Percentiles rank a stretch among this genome's conserved stretches.
Conservation (phyloP, 2,113 vertebrate genomes). For the Lamprotornis superbus region DNA sequence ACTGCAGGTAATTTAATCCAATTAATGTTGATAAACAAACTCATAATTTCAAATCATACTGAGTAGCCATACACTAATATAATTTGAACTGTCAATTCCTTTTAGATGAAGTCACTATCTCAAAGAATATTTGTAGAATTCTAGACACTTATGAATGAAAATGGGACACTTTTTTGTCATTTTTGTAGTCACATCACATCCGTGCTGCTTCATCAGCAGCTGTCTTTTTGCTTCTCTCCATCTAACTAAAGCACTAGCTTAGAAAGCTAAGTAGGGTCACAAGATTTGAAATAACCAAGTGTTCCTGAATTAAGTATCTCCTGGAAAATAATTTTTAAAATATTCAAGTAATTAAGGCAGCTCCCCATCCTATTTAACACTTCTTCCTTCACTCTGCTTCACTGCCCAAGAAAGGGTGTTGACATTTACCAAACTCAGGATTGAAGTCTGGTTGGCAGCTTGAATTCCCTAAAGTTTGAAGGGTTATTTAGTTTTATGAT, state of each 20-base stretch:
- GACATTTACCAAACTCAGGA: constrained; percentile 32
- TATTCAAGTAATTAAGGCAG: not conserved
- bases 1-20: constrained; percentile 44
- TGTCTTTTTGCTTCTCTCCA: constrained; percentile 26
- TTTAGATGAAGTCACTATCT: constrained; percentile 35
- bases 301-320: not conserved
- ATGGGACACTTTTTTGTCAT: constrained; percentile 3
- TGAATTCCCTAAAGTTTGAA: constrained; percentile 23
- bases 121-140: constrained; percentile 29
- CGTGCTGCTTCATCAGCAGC: not conserved
- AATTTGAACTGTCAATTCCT: constrained; percentile 14
- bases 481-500: constrained; percentile 25
- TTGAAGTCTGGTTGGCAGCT: constrained; percentile 20
- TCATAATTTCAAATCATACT: not conserved
- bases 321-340: not conserved
- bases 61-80: not conserved
- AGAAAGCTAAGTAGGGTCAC: constrained; percentile 14
- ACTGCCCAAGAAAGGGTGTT: not conserved
- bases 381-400: not conserved
- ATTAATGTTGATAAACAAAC: constrained; percentile 33
- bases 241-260: not conserved
- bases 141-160: not conserved
- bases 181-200: constrained; percentile 10
- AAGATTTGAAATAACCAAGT: not conserved
- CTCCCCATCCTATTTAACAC: not conserved